Percentiles rank a stretch among this genome's conserved stretches.
These are phyloP conservation scores for Drosophila repletoides DNA, from an alignment of 1,140 invertebrate species.

Conservation along the genomic window DNA sequence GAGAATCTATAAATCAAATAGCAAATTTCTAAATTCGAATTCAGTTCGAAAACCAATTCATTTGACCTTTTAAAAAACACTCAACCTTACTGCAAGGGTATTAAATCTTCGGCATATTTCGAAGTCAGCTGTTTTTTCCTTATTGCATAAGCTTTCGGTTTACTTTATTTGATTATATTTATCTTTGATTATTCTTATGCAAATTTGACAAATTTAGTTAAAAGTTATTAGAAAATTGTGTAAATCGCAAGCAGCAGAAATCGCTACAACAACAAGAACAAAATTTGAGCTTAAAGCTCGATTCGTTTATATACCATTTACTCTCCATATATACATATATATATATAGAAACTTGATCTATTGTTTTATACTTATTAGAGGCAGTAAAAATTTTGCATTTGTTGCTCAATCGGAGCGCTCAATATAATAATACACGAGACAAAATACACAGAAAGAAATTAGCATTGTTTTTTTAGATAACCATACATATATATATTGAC, in stretches of 20 bases:
- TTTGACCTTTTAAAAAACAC: too few relatives aligned
- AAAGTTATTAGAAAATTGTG: constrained; percentile 49
- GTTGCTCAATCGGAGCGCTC: constrained; percentile 5
- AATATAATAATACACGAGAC: constrained; percentile 6
- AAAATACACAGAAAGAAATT: constrained; percentile 22
- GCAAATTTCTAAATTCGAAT: too few relatives aligned
- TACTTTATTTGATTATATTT: constrained; percentile 10
- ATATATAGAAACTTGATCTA: too few relatives aligned
- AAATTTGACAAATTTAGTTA: constrained; percentile 24
- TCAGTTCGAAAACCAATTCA: too few relatives aligned
- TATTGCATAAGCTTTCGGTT: too few relatives aligned
- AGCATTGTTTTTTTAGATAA: constrained; percentile 31
- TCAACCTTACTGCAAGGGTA: too few relatives aligned
- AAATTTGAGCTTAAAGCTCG: constrained; percentile 19
- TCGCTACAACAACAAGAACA: constrained; percentile 4
- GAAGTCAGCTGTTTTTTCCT: too few relatives aligned
- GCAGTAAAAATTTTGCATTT: constrained; percentile 25
- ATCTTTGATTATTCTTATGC: neutral
- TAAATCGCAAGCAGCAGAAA: constrained; percentile 68
- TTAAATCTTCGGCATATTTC: too few relatives aligned
- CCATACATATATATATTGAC: constrained; percentile 20
- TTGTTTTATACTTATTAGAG: constrained; percentile 7
- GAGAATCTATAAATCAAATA: too few relatives aligned
- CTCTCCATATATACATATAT: too few relatives aligned
- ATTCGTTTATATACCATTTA: too few relatives aligned